These are phyloP conservation scores for Aythya fuligula DNA, from an alignment of 2,797 vertebrate species.

Conservation along the genomic window DNA sequence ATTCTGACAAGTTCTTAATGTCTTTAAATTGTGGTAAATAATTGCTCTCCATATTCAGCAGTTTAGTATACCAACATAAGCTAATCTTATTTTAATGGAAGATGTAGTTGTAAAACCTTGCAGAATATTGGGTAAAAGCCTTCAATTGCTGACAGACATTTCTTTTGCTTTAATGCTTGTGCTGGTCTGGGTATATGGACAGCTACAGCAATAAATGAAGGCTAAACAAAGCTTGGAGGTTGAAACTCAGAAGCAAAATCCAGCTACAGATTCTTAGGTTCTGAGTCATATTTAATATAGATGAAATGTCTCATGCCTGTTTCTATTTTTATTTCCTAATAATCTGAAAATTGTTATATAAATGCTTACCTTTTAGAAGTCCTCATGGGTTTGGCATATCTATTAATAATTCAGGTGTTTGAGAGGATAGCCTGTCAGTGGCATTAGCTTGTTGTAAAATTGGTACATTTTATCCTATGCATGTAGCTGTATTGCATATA, in stretches of 20 bases:
- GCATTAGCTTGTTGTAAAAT: neutral
- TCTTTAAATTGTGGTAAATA: constrained; percentile 69
- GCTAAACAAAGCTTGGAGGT: neutral
- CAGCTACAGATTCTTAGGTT: neutral
- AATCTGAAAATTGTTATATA: neutral
- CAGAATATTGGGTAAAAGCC: neutral
- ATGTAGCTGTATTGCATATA: neutral
- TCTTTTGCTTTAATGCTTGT: neutral
- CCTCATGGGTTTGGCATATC: neutral
- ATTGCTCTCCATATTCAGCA: constrained; percentile 55
- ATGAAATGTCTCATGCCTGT: neutral
- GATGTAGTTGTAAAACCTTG: neutral
- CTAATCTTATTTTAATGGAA: constrained; percentile 36
- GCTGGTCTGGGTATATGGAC: neutral
- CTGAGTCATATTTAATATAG: neutral
- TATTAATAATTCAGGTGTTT: constrained; percentile 6
- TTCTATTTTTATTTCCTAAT: constrained; percentile 31
- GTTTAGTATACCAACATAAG: neutral
- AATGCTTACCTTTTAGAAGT: neutral
- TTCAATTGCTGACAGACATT: neutral
- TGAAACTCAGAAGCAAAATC: neutral
- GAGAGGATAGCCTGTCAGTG: neutral
- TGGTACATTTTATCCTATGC: neutral
- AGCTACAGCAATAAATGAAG: neutral
- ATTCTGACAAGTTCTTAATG: constrained; percentile 72